Base-by-base conservation (phyloP, 37 sponge, comb jelly and placozoan species). In the Aphrocallistes beatrix region DNA sequence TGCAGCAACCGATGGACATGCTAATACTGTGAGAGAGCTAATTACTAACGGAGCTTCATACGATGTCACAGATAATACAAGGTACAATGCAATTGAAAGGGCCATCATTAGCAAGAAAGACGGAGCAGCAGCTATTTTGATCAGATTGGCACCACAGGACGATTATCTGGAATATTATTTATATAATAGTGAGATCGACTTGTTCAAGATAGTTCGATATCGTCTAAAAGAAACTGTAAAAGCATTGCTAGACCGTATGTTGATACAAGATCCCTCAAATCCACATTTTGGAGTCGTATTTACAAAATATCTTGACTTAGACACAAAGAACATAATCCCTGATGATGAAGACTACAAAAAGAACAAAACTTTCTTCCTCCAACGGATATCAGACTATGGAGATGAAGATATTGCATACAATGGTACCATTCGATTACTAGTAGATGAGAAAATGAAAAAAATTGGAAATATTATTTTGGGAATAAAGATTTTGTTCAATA, bases 1-100 rank as follows among this genome's bases (percentile, higher is more conserved):
- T 8, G 75, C 75, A 60, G 75, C 75, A 60, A 60, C 28, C n/a
- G 28, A 32, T 3, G 75, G 75, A 32, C 75, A 60, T 30, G n/a
- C 75, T 21, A 60, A 60, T 60, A 60, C 75, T 3, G 75, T 60
- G 8, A 60, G 34, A 60, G 75, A 60, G n/a, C 21, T 60, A 30
- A 60, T 60, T 28, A 19, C n/a, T 30, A 60, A 60, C n/a, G 75
- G 75, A 19, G 75, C 75, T 60, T 60, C 75, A 21, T 60, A 25
- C 34, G 75, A 60, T 28, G 75, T 60, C 6, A 60, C 75, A 32
- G 75, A 60, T 60, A 60, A 60, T 13, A 30, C 10, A 13, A 19
- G 75, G 3, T 60, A 60, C 75, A 60, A 60, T 30, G 75, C 75
- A 60, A 19, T 60, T 13, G 75, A 60, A 60, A 60, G 75, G 75